Conservation (phyloP, 2,888 invertebrate species). For the Tipula helvola region DNA sequence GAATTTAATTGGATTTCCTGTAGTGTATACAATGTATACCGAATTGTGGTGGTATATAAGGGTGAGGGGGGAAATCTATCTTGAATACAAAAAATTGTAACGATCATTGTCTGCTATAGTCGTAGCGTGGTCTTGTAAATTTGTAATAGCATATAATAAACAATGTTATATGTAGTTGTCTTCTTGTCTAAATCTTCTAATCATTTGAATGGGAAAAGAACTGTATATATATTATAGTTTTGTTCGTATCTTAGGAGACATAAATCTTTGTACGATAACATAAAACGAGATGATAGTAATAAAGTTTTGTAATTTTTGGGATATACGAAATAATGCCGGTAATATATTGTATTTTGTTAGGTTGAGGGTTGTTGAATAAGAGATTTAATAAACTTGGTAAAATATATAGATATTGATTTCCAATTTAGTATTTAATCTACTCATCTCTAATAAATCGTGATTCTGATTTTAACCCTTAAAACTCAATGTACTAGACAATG, state of each 20-base stretch:
- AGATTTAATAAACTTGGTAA: not conserved
- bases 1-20: not conserved
- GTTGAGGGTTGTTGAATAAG: not conserved
- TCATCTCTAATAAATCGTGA: not conserved
- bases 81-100: no score
- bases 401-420: not conserved
- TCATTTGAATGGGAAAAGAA: not conserved
- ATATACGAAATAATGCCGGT: not conserved
- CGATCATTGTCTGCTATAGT: no score
- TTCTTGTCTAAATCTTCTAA: not conserved
- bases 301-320: not conserved
- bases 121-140: not conserved
- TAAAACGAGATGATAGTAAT: not conserved
- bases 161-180: not conserved
- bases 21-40: not conserved
- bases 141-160: not conserved
- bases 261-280: not conserved
- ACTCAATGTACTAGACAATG: no score
- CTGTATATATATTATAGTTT: not conserved
- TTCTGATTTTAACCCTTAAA: no score
- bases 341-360: not conserved
- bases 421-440: not conserved
- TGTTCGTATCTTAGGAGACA: not conserved
- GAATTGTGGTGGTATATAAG: no score
- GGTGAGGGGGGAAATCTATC: no score